These are phyloP conservation scores for Corythornis vintsioides DNA, from an alignment of 2,113 vertebrate species.

Conservation along the genomic window DNA sequence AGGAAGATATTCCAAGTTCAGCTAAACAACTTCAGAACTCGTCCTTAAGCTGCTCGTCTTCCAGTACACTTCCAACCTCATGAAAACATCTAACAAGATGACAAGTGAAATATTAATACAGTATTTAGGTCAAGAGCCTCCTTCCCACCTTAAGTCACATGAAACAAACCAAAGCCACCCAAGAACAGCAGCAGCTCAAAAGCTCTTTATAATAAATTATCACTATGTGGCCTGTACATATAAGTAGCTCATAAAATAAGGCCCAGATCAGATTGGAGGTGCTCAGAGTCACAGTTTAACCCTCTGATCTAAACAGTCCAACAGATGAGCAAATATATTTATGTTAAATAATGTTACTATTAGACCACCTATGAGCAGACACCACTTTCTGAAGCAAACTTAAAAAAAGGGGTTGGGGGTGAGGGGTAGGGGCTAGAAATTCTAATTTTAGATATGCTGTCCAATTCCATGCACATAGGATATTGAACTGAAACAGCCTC, in stretches of 20 bases:
- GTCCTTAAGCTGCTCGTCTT: slow-evolving; percentile 10
- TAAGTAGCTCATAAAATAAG: background rate
- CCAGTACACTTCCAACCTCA: background rate
- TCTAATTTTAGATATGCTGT: background rate
- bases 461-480: background rate
- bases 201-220: background rate
- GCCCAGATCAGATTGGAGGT: background rate
- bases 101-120: background rate
- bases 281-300: background rate
- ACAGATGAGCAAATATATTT: background rate
- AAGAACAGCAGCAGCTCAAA: background rate
- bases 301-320: background rate
- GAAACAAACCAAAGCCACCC: background rate
- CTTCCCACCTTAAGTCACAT: background rate
- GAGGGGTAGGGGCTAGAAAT: too few relatives aligned
- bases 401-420: background rate
- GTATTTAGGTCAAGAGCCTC: background rate
- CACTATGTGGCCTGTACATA: background rate
- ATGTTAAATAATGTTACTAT: background rate
- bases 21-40: slow-evolving; percentile 42
- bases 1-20: slow-evolving; percentile 72
- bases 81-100: background rate
- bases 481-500: background rate
- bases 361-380: background rate
- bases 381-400: background rate